phyloP scores from a whole-genome alignment of 2,797 vertebrate genomes.

The Vespertilio murinus region DNA sequence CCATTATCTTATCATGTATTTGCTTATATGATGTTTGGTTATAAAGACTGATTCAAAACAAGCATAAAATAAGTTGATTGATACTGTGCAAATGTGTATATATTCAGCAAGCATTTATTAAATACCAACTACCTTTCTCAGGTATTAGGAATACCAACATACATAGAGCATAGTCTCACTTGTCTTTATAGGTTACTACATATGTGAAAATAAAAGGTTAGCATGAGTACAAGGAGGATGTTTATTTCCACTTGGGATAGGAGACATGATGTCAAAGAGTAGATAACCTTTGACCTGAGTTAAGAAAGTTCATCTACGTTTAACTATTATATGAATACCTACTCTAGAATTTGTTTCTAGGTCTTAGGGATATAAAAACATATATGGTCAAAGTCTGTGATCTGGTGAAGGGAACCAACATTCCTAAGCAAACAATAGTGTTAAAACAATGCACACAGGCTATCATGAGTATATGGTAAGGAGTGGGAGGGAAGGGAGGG shows the following conservation, averaged over 20 bases:
- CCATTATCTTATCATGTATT: not conserved
- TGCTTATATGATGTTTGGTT: not conserved
- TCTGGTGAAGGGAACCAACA: not conserved
- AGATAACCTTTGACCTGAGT: not conserved
- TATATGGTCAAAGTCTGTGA: not conserved
- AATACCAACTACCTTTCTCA: not conserved
- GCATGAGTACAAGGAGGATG: fast-evolving
- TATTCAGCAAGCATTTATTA: not conserved
- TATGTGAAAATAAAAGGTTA: not conserved
- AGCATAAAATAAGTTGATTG: not conserved
- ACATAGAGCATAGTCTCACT: not conserved
- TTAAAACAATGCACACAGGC: too few relatives aligned
- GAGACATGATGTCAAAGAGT: fast-evolving
- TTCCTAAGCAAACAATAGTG: not conserved
- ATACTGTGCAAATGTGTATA: not conserved
- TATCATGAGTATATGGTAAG: not conserved
- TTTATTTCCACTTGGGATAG: not conserved
- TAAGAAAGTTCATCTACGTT: not conserved
- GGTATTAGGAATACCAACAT: not conserved
- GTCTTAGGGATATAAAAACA: not conserved
- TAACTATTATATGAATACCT: not conserved
- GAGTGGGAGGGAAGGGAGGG: not conserved
- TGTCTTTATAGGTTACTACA: not conserved
- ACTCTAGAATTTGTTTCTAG: not conserved
- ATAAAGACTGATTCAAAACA: not conserved